Evolutionary conservation across 2,888 invertebrate species (phyloP), one percentile per base, ranked within the genome.

Genomic region (Synanthedon andrenaeformis): DNA sequence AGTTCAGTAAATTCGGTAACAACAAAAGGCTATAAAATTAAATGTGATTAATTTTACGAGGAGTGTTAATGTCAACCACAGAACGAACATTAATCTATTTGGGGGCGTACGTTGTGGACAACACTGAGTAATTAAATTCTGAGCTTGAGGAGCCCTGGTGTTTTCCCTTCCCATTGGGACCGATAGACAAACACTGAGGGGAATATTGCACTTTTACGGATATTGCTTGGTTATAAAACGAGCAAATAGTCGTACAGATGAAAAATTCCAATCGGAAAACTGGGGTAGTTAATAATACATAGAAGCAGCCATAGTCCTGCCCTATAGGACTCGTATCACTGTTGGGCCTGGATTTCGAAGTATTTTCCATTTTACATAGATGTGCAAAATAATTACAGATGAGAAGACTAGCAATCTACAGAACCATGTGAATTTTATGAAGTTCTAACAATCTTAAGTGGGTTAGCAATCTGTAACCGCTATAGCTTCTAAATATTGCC

Each of bases 101-200:
- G 63, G 62, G 66, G 59, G 56, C 56, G 66, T 62, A 69, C 55
- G 55, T 56, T 64, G 71, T 65, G 70, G 75, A 76, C 72, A 74
- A 62, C 65, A 66, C 67, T 61, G 62, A 69, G 74, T 82, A 82
- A 84, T 83, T 80, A 81, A 80, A 84, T 82, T 81, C 45, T 45
- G 57, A 62, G 61, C 62, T 65, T 54, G 54, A 56, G 58, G 55
- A 55, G 54, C 57, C 3, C 10, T 35, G 35, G 35, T 35, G 45
- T 13, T 45, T 8, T 45, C 45, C 12, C 13, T 45, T 45, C 12
- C 6, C 28, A 51, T 51, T 51, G n/a, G 35, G 35, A 35, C 35
- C 5, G 45, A 13, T 13, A 14, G 14, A 45, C 14, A 72, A 74
- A 69, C 67, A 67, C 68, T 71, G 71, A 71, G 71, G 64, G 54